phyloP scores from a whole-genome alignment of 2,888 invertebrate species.

The Theretra japonica region DNA sequence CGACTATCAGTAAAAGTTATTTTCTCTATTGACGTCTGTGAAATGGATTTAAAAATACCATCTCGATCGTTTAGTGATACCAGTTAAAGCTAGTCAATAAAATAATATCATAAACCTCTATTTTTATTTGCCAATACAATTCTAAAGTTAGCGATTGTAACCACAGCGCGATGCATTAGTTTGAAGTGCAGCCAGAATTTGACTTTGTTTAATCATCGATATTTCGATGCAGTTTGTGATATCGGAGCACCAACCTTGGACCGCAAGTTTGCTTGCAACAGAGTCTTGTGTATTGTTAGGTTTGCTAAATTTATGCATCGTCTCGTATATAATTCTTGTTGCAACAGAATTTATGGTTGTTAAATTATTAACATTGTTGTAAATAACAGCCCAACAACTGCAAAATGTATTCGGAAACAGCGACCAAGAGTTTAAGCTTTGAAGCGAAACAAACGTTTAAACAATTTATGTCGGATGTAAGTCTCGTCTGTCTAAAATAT shows the following conservation, averaged over 20 bases:
- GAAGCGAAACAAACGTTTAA: too few species aligned
- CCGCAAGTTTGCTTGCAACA: neutral
- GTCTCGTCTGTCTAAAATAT: too few species aligned
- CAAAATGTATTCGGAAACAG: too few species aligned
- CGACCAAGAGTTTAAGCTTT: too few species aligned
- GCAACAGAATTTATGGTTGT: neutral
- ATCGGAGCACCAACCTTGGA: conserved; percentile 3
- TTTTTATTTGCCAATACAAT: neutral
- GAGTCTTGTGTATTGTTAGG: neutral
- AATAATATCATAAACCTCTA: neutral
- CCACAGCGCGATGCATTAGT: neutral
- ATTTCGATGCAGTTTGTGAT: conserved; percentile 15
- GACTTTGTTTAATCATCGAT: conserved; percentile 6
- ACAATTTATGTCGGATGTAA: too few species aligned
- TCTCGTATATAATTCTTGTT: neutral
- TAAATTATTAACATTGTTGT: too few species aligned
- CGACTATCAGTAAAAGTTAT: too few species aligned
- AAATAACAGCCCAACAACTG: too few species aligned
- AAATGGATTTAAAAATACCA: neutral
- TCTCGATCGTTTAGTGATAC: neutral
- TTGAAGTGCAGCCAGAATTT: conserved; percentile 9
- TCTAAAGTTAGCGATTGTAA: conserved; percentile 12
- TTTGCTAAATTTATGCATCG: neutral
- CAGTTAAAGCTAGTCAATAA: conserved; percentile 9
- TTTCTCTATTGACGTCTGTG: neutral